phyloP scores from a whole-genome alignment of 2,113 vertebrate genomes.

The Shinisaurus crocodilurus region DNA sequence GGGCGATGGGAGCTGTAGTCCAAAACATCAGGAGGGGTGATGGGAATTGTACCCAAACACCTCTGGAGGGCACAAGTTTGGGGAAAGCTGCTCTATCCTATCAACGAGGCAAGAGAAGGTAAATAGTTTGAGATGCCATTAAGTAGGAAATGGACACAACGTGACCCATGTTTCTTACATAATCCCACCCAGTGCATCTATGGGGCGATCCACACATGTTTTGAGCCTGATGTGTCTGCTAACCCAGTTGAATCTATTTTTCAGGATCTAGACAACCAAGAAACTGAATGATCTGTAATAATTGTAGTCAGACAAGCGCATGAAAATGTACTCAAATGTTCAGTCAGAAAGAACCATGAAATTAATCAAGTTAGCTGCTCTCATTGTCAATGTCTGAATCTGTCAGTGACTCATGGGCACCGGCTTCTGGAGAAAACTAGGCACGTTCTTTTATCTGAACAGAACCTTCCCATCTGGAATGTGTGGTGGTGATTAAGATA shows the following conservation, averaged over 20 bases:
- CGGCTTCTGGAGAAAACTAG: constrained; percentile 56
- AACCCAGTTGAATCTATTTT: not conserved
- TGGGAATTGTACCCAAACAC: too few relatives aligned
- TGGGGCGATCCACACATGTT: not conserved
- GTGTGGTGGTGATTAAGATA: constrained; percentile 76
- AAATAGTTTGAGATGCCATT: too few relatives aligned
- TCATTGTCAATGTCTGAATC: constrained; percentile 29
- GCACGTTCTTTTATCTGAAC: constrained; percentile 66
- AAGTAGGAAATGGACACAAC: too few relatives aligned
- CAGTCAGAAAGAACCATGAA: constrained; percentile 42
- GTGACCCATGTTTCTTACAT: not conserved
- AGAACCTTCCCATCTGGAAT: constrained; percentile 71
- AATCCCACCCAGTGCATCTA: not conserved
- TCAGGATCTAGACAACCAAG: not conserved
- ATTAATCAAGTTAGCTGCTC: constrained; percentile 25
- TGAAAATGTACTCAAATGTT: constrained; percentile 19
- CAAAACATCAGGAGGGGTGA: not conserved
- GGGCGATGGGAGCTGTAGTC: too few relatives aligned
- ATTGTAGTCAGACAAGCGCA: constrained; percentile 23
- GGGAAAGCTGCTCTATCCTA: not conserved
- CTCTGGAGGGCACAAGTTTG: not conserved
- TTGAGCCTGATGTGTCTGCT: not conserved
- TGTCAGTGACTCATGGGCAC: constrained; percentile 68
- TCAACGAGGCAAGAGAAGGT: not conserved
- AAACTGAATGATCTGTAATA: not conserved